Percentiles rank a stretch among this genome's conserved stretches.
phyloP scores from a whole-genome alignment of 2,797 vertebrate species.

The Sebastes oblongus region DNA sequence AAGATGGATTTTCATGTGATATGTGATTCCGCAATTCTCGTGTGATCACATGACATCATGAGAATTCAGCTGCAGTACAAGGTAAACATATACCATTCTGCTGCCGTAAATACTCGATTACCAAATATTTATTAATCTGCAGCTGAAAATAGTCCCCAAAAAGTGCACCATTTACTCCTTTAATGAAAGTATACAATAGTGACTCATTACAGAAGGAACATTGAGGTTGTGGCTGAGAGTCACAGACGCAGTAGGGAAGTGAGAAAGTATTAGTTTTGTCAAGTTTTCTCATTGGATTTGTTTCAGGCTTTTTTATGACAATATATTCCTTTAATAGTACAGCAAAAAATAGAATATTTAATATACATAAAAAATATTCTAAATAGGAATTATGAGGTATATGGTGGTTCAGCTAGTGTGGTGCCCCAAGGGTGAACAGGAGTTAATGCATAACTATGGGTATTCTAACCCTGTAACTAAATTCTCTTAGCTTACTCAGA shows the following conservation, averaged over 20 bases:
- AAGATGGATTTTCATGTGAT: too few relatives aligned
- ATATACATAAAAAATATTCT: not conserved
- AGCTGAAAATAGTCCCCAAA: not conserved
- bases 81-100: not conserved
- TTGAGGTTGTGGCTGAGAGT: not conserved
- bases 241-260: not conserved
- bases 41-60: too few relatives aligned
- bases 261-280: not conserved
- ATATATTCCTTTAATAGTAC: not conserved
- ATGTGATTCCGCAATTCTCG: too few relatives aligned
- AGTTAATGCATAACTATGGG: not conserved
- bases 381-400: not conserved
- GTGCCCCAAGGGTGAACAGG: too few relatives aligned
- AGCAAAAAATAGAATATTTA: not conserved
- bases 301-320: not conserved
- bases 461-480: not conserved
- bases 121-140: not conserved
- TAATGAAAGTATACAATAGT: not conserved
- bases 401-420: too few relatives aligned
- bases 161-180: not conserved
- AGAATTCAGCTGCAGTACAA: too few relatives aligned
- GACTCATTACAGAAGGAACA: not conserved
- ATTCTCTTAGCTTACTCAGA: not conserved
- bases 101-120: not conserved
- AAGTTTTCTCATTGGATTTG: not conserved